Evolutionary conservation across 2,797 vertebrate genomes (phyloP).

Genomic region (Lithobates sylvaticus): DNA sequence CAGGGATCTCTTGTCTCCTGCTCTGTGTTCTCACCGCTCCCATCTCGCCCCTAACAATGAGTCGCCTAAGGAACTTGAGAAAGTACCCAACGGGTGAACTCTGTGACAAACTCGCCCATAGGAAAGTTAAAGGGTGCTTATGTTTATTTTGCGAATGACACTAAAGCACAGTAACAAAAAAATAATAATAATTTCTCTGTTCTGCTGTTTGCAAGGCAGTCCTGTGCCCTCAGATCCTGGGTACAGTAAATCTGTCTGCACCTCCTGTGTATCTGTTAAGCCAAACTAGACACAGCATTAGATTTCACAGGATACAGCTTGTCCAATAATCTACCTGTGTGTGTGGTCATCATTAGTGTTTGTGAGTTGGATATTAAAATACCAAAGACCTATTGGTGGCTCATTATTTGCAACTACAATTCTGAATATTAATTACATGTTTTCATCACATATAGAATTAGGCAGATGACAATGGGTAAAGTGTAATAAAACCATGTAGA

Average conservation of each 20-base stretch:
- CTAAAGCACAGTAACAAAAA: neutral
- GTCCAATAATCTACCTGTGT: neutral
- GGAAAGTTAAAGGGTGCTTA: neutral
- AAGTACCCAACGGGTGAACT: conserved; percentile 36
- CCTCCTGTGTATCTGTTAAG: neutral
- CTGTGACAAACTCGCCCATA: conserved; percentile 14
- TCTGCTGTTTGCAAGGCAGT: neutral
- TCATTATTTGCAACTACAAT: neutral
- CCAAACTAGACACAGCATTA: neutral
- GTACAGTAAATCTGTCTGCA: neutral
- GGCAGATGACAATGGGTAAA: too few species aligned
- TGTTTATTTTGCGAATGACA: neutral
- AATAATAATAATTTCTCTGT: neutral
- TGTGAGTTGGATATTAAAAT: neutral
- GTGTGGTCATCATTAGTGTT: neutral
- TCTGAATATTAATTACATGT: neutral
- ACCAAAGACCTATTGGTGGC: neutral
- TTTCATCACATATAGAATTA: neutral
- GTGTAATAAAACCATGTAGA: neutral
- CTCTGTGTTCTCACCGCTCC: conserved; percentile 52
- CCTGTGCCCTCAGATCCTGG: neutral
- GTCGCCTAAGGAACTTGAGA: conserved; percentile 55
- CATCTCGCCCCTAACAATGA: conserved; percentile 9
- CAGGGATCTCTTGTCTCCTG: conserved; percentile 56
- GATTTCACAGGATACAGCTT: neutral